These are phyloP conservation scores for Lumbricus terrestris DNA, from an alignment of 2,888 invertebrate species.

Conservation along the genomic window DNA sequence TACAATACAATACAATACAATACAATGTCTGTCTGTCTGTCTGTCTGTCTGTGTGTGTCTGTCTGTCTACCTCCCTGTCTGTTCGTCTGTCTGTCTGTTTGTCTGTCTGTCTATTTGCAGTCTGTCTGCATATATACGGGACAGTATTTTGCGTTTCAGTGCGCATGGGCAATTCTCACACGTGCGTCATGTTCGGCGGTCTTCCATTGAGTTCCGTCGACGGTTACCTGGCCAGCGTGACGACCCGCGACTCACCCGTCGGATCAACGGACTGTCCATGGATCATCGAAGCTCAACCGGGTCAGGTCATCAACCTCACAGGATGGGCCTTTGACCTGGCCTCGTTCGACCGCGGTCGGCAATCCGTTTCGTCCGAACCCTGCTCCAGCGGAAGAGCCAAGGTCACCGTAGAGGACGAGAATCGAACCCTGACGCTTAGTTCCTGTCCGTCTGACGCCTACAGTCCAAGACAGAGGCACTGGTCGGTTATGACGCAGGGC, in stretches of 20 bases:
- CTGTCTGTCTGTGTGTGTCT: neutral
- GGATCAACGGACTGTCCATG: constrained; percentile 26
- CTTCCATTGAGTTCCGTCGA: neutral
- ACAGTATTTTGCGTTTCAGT: neutral
- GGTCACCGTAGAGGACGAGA: constrained; percentile 7
- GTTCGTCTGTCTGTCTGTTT: neutral
- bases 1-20: too few species aligned
- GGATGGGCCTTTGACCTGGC: constrained; percentile 26
- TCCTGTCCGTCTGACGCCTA: neutral
- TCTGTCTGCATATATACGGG: neutral
- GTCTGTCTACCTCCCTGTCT: neutral
- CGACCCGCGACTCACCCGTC: constrained; percentile 23
- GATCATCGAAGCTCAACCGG: constrained; percentile 28
- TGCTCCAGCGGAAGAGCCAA: neutral
- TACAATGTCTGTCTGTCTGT: neutral
- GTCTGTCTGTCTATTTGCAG: neutral
- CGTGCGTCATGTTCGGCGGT: constrained; percentile 21
- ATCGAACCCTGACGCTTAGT: neutral
- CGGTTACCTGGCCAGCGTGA: constrained; percentile 25
- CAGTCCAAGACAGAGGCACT: constrained; percentile 16
- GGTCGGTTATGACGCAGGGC: neutral
- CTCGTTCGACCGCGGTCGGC: neutral
- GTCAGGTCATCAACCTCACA: constrained; percentile 31
- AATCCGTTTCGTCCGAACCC: neutral
- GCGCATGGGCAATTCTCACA: constrained; percentile 18